phyloP scores from a whole-genome alignment of 2,888 invertebrate genomes.

The Drepana falcataria region DNA sequence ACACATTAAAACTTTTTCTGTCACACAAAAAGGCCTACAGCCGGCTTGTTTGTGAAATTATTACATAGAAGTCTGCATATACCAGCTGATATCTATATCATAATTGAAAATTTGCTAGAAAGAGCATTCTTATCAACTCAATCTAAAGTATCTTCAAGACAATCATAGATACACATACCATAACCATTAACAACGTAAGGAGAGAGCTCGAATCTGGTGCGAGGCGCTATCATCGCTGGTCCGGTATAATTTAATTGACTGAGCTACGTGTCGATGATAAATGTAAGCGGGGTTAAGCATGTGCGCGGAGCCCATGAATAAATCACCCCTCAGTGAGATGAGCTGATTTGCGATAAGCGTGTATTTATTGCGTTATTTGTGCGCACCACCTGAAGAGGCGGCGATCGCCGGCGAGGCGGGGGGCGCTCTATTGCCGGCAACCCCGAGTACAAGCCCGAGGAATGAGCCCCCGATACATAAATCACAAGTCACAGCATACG shows the following conservation, averaged over 20 bases:
- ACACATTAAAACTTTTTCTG: not conserved
- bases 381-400: constrained; percentile 45
- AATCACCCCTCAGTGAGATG: constrained; percentile 67
- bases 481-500: constrained; percentile 61
- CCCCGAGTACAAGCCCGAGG: constrained; percentile 39
- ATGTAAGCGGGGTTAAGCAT: constrained; percentile 70
- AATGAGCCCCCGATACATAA: constrained; percentile 48
- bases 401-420: constrained; percentile 48
- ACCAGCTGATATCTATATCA: too few species aligned
- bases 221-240: constrained; percentile 64
- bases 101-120: not conserved
- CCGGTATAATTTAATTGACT: constrained; percentile 76
- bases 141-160: constrained; percentile 32
- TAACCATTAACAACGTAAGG: constrained; percentile 63
- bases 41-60: too few species aligned
- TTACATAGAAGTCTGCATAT: too few species aligned
- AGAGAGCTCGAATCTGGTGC: constrained; percentile 57
- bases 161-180: constrained; percentile 58
- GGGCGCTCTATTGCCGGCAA: constrained; percentile 59
- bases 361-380: constrained; percentile 75
- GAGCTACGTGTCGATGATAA: constrained; percentile 69
- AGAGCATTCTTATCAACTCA: not conserved
- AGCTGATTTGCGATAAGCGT: constrained; percentile 76
- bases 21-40: too few species aligned
- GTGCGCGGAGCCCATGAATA: constrained; percentile 68